Base-by-base conservation (phyloP, 2,888 invertebrate genomes). In the Acronicta leporina region DNA sequence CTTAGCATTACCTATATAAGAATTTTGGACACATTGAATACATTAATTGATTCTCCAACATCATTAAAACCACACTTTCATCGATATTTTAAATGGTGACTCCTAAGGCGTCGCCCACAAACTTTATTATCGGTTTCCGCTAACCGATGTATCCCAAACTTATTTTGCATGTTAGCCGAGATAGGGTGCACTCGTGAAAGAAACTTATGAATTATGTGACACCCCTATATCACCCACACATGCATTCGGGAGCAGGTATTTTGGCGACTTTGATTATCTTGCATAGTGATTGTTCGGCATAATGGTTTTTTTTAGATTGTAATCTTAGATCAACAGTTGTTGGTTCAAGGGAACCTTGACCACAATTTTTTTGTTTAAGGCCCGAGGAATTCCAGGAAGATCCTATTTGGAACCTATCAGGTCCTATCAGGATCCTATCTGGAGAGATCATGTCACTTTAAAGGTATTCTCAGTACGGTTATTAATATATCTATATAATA, bases 161-260 rank as follows among this genome's bases (percentile, higher is more conserved):
- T 90, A 90, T 91, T 91, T 92, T 91, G 90, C 92, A 92, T 91
- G 89, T 84, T 81, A 88, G 86, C 85, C 80, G 83, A 86, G 90
- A 91, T 90, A 90, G 75, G 77, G 87, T 85, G 92, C 91, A 91
- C 85, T 88, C 84, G 74, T 77, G 84, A 88, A 90, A 87, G 87
- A 90, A 88, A 90, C 82, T 88, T 92, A 80, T 92, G 91, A 92
- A 79, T 90, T 90, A 92, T 90, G 87, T 79, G 84, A 76, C 82
- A 81, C 68, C 53, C 15, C 46, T 44, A 33, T 10, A 41, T 46
- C 40, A 52, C 16, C 30, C 58, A 64, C 53, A 67, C 50, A 51
- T 35, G 45, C 44, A 35, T 8, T 35, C 40, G 14, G 13, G 27
- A 8, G 15, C 42, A 45, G 38, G 42, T 48, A 45, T 13, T 45